Conservation (phyloP, 2,888 invertebrate species). For the Flexamia atlantica region DNA sequence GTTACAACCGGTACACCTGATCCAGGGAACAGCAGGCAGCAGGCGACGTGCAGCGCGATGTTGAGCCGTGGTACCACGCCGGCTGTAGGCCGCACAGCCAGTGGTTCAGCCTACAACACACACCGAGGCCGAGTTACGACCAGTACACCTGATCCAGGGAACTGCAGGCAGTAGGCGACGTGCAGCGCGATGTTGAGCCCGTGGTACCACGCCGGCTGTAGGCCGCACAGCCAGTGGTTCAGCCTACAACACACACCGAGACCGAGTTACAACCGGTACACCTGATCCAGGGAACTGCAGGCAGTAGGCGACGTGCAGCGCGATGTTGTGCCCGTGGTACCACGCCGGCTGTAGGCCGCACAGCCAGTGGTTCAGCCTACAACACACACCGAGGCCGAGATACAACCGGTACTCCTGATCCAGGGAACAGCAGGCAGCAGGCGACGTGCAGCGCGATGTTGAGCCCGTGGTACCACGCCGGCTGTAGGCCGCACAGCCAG, state of each 20-base stretch:
- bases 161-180: constrained; percentile 84
- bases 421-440: constrained; percentile 85
- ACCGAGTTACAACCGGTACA: constrained; percentile 76
- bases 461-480: constrained; percentile 88
- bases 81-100: constrained; percentile 83
- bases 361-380: constrained; percentile 85
- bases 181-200: constrained; percentile 87
- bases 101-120: constrained; percentile 85
- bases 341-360: constrained; percentile 85
- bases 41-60: constrained; percentile 85
- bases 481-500: constrained; percentile 82
- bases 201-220: constrained; percentile 89
- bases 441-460: constrained; percentile 87
- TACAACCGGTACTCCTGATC: constrained; percentile 83
- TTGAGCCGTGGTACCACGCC: constrained; percentile 90
- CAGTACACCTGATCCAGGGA: constrained; percentile 82
- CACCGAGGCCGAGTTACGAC: constrained; percentile 77
- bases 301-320: constrained; percentile 86
- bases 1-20: constrained; percentile 80
- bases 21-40: constrained; percentile 85
- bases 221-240: constrained; percentile 85
- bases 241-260: constrained; percentile 78
- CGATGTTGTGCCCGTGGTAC: constrained; percentile 88
- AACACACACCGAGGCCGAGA: constrained; percentile 74
- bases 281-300: too few species aligned